Evolutionary conservation across 2,797 vertebrate species (phyloP), one percentile per base, ranked within the genome.

Genomic region (Orestias chungarensis): DNA sequence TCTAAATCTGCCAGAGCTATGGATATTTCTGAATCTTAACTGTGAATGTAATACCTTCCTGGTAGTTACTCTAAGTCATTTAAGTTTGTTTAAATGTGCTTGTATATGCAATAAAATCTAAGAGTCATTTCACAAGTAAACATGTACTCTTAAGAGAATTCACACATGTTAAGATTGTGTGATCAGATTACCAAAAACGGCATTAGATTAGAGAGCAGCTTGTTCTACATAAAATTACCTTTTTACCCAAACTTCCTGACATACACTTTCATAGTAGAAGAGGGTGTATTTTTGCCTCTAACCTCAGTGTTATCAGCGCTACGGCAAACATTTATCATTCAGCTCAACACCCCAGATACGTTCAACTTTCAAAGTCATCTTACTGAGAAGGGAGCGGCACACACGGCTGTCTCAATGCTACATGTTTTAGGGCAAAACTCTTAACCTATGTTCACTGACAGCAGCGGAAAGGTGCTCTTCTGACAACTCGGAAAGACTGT

Each of bases 261-360:
- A 47, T 0, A 55, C 62, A 73, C 40, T 78, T 61, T 49, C 38
- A 3, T 4, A 65, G 8, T 10, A 2, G 17, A 64, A 44, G 40
- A 65, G n/a, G 42, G 15, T 23, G 42, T 2, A 12, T 40, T 23
- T 29, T 15, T 65, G 27, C 27, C 9, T 20, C 42, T 29, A 65
- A 31, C 25, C 23, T 65, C 18, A 1, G 54, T 0, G 17, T 75
- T 69, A 77, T 85, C 71, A 72, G 72, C 68, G 17, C 72, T 25
- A 66, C 6, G 10, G 65, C 72, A 81, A 85, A 85, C 79, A 86
- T 87, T 86, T 85, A 20, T 87, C 75, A 85, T 86, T 89, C 77
- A 84, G 80, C 80, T 86, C 82, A 80, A 50, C 80, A 73, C 80
- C 75, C 76, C 1, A 71, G 73, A 68, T 54, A 65, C 7, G 17